Conservation (phyloP, 2,113 vertebrate species). For the Beaufortia kweichowensis region DNA sequence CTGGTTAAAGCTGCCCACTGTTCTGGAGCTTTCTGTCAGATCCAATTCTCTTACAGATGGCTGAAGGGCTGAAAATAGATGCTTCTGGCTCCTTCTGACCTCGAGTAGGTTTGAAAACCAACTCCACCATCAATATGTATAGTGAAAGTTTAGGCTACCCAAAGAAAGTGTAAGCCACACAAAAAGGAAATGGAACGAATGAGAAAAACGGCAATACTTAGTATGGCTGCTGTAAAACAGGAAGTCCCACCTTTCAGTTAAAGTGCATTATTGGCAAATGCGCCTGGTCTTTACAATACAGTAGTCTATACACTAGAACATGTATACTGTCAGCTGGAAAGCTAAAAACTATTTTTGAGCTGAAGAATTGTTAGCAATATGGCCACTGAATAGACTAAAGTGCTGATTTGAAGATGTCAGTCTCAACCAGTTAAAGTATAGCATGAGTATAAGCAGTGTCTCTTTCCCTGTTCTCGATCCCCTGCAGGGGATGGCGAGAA, state of each 20-base stretch:
- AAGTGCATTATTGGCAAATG: background rate
- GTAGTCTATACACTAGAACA: no score
- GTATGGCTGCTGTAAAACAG: background rate
- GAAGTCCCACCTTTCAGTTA: background rate
- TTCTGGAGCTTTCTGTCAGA: slow-evolving; percentile 45
- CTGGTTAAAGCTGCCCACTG: slow-evolving; percentile 40
- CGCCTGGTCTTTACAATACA: background rate
- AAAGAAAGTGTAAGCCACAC: slow-evolving; percentile 29
- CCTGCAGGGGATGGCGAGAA: no score
- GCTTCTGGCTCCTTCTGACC: slow-evolving; percentile 31
- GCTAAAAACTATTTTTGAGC: no score
- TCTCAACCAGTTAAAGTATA: no score
- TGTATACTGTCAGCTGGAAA: no score
- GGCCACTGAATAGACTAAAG: no score
- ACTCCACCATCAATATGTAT: slow-evolving; percentile 48
- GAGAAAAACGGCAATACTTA: background rate
- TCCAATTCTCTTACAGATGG: slow-evolving; percentile 67
- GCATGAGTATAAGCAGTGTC: no score
- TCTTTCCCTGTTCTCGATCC: no score
- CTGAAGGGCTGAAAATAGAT: slow-evolving; percentile 65
- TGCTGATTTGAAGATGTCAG: no score
- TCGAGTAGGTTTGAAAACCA: slow-evolving; percentile 38
- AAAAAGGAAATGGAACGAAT: background rate
- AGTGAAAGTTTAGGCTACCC: slow-evolving; percentile 40
- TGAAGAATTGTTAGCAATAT: no score